Percentiles rank a stretch among this genome's conserved stretches.
These are phyloP conservation scores for Brachionus koreanus DNA, from an alignment of 1,140 invertebrate genomes.

Conservation along the genomic window DNA sequence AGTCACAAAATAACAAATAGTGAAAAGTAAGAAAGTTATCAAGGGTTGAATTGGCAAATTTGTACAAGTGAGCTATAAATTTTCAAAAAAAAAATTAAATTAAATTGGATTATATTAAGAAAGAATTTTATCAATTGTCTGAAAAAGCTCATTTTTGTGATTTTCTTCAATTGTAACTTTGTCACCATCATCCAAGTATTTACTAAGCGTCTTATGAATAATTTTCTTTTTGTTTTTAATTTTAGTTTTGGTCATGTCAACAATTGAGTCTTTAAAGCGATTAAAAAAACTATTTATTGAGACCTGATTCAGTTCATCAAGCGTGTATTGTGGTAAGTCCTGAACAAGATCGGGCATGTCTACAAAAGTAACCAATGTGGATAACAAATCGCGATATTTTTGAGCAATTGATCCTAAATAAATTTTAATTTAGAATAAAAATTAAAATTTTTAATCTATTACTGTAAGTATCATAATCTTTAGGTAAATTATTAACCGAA, in stretches of 20 bases:
- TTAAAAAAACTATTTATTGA: neutral
- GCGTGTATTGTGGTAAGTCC: neutral
- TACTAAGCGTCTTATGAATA: neutral
- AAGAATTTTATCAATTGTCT: neutral
- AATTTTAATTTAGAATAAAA: neutral
- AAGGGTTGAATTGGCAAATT: neutral
- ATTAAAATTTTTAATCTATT: neutral
- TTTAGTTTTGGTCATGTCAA: neutral
- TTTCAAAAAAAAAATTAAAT: neutral
- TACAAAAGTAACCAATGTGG: neutral
- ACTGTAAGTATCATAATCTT: neutral
- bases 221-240: neutral
- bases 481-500: neutral
- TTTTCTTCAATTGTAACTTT: neutral
- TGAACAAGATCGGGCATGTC: neutral
- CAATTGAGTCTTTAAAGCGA: neutral
- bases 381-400: neutral
- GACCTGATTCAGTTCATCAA: neutral
- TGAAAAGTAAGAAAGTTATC: neutral
- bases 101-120: neutral
- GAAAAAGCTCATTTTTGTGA: neutral
- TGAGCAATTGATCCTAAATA: neutral
- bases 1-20: neutral
- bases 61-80: neutral
- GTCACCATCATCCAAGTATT: neutral